Evolutionary conservation across 2,797 vertebrate genomes (phyloP), one percentile per base, ranked within the genome.

Genomic region (Sarcoramphus papa): DNA sequence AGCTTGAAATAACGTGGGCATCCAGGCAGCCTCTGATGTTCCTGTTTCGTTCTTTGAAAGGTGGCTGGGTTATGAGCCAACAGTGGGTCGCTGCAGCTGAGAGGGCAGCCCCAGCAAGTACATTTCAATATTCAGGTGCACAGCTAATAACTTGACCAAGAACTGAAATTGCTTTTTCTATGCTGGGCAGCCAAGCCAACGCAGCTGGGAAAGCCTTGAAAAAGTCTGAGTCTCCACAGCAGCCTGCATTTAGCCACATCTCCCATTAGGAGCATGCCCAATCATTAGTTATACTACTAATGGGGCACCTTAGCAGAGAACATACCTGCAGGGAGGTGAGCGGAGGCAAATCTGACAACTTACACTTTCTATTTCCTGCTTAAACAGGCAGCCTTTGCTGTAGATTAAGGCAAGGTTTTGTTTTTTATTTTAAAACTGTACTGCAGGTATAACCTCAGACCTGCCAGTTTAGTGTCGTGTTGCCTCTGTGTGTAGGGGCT

Each of bases 51-150:
- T 68, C 93, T 75, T 85, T 77, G 95, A 77, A 93, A 93, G 83
- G 43, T 47, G 65, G 24, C 85, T 77, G 72, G 63, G 75, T 83
- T 96, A 40, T 19, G 85, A 88, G 75, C 30, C 14, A 20, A 45
- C 0, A 0, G 57, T 0, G 0, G 0, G 2, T 35, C 19, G 9
- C 79, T 60, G 51, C 60, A 37, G 87, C 54, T 90, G 63, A 85
- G 74, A 88, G 81, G 74, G 88, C 89, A 93, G 50, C 20, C 40
- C 33, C 40, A 80, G 91, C 47, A 75, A 74, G 77, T 24, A 54
- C 6, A 1, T 47, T 80, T 57, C 57, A 45, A 40, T 83, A 73
- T 79, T 60, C 68, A 62, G 47, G 40, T 48, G 22, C 67, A 20
- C 2, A 3, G 60, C 60, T 96, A 91, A 54, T 80, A 85, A 90